phyloP scores from a whole-genome alignment of 2,888 invertebrate genomes.

The Drosophila robusta region DNA sequence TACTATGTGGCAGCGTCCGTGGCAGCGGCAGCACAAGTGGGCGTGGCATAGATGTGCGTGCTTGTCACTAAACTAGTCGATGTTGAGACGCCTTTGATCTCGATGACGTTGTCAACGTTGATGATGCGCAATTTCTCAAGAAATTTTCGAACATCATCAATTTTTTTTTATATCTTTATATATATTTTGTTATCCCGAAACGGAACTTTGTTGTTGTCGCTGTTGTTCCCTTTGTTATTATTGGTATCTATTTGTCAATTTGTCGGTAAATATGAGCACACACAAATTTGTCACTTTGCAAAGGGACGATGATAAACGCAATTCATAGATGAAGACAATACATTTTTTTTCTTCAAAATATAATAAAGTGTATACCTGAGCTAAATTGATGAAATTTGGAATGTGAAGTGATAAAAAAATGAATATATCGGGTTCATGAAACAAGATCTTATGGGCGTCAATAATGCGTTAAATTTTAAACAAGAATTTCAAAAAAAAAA shows the following conservation, averaged over 20 bases:
- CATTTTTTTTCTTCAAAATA: slow-evolving; percentile 4
- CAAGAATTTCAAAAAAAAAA: too few species aligned
- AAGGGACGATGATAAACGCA: slow-evolving; percentile 7
- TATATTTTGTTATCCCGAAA: slow-evolving; percentile 33
- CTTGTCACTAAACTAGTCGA: slow-evolving; percentile 59
- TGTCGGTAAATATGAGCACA: slow-evolving; percentile 39
- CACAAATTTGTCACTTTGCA: slow-evolving; percentile 50
- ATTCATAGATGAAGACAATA: slow-evolving; percentile 21
- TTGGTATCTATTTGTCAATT: slow-evolving; percentile 49
- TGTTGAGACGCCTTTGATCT: slow-evolving; percentile 65
- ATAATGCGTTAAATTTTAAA: background rate
- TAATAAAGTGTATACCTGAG: background rate
- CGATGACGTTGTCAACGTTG: slow-evolving; percentile 69
- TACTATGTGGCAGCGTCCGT: slow-evolving; percentile 1
- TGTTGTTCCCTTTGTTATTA: slow-evolving; percentile 31
- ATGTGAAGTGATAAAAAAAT: background rate
- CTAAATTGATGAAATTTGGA: slow-evolving; percentile 5
- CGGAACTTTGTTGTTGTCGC: slow-evolving; percentile 18
- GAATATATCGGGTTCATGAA: slow-evolving; percentile 1
- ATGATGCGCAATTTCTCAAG: slow-evolving; percentile 69
- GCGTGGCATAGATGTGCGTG: slow-evolving; percentile 21
- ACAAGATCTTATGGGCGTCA: background rate
- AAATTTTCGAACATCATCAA: slow-evolving; percentile 74
- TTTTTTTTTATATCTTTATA: slow-evolving; percentile 41
- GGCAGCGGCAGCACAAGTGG: slow-evolving; percentile 3